Conservation (phyloP, 2,888 invertebrate genomes). For the Pristionchus japonicus region DNA sequence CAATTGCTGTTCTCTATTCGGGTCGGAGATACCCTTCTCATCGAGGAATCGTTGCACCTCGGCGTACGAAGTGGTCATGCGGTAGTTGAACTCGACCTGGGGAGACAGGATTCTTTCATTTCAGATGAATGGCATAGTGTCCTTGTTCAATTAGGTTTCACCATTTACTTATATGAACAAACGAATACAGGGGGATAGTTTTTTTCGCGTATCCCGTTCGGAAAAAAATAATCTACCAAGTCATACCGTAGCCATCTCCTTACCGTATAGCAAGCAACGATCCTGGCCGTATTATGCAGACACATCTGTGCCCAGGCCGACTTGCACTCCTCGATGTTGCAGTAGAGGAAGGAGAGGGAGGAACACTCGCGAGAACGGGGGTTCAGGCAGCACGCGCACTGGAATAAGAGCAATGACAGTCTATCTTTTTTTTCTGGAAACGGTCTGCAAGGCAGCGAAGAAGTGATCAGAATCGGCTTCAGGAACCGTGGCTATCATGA, state of each 20-base stretch:
- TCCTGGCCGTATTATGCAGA: conserved; percentile 72
- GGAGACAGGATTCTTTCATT: not conserved
- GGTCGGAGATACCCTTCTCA: conserved; percentile 57
- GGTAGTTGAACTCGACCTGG: conserved; percentile 66
- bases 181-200: no score
- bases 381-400: conserved; percentile 60
- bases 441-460: no score
- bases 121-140: not conserved
- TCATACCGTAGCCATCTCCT: no score
- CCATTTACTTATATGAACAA: no score
- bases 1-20: conserved; percentile 38
- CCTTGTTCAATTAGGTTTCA: no score
- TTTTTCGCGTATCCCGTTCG: no score
- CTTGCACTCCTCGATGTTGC: conserved; percentile 66
- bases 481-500: no score
- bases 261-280: conserved; percentile 73
- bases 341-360: conserved; percentile 52
- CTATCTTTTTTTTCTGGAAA: no score
- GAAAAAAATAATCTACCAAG: no score
- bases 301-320: conserved; percentile 73
- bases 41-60: conserved; percentile 69
- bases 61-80: conserved; percentile 68
- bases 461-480: no score
- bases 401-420: conserved; percentile 2
- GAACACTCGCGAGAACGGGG: conserved; percentile 53